Evolutionary conservation across 2,888 invertebrate genomes (phyloP).

Genomic region (Catocala fraxini): DNA sequence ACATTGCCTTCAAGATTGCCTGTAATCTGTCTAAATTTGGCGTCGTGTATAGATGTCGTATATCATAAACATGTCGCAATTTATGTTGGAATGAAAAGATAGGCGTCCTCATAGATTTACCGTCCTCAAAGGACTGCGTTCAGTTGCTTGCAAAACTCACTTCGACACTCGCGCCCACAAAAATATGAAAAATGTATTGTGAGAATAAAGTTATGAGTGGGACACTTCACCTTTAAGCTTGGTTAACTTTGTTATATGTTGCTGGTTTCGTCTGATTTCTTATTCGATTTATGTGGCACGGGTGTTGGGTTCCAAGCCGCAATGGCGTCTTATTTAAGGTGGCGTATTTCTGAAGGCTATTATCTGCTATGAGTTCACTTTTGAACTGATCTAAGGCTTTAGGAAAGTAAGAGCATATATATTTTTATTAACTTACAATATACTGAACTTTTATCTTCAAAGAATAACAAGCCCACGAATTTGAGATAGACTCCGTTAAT

Average conservation of each 20-base stretch:
- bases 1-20: not conserved
- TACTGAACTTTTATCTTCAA: too few species aligned
- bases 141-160: slow-evolving; percentile 42
- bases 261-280: slow-evolving; percentile 20
- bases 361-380: too few species aligned
- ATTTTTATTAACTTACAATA: too few species aligned
- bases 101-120: slow-evolving; percentile 36
- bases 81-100: slow-evolving; percentile 18
- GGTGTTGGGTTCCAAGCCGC: not conserved
- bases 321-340: not conserved
- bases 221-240: slow-evolving; percentile 44
- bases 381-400: too few species aligned
- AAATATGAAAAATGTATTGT: slow-evolving; percentile 48
- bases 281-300: slow-evolving; percentile 31
- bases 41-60: slow-evolving; percentile 15
- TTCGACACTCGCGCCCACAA: slow-evolving; percentile 34
- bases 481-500: too few species aligned
- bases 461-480: too few species aligned
- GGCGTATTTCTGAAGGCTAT: too few species aligned
- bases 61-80: slow-evolving; percentile 26
- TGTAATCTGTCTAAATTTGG: slow-evolving; percentile 18
- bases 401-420: too few species aligned
- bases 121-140: slow-evolving; percentile 40
- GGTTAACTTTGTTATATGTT: slow-evolving; percentile 25
- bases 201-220: slow-evolving; percentile 37